Base-by-base conservation (phyloP, 37 sponge, comb jelly and placozoan genomes). In the Agelas oroides region DNA sequence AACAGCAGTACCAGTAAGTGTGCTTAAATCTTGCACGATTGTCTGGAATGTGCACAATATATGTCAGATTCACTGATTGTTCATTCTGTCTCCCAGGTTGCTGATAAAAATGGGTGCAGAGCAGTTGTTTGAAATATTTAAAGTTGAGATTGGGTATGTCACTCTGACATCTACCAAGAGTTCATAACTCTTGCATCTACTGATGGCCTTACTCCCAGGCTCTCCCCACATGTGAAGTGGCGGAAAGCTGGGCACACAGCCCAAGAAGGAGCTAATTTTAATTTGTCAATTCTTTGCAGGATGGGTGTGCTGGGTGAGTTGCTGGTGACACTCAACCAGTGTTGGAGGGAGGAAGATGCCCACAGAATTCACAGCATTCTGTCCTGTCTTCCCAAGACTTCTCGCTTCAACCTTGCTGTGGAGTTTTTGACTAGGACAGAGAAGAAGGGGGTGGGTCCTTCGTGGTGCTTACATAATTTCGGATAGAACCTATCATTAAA, bases 271-370 rank as follows among this genome's bases (percentile, higher is more conserved):
- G 58, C 18, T 56, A 56, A 19, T 56, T 18, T 18, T 56, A 15
- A 56, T 19, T 19, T 19, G 18, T 19, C 18, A 19, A n/a, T 20
- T 31, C 36, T 35, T 74, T 53, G 5, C 57, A 87, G 88, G 28
- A 88, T 88, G 80, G 80, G 80, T 23, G 36, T 87, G 28, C 77
- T 88, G 32, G 89, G 89, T 55, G 89, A 88, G 70, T 16, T 88
- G 23, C 37, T 88, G 32, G 53, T 15, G 0, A 54, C 76, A 24
- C 72, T 88, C 54, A 76, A 82, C 34, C 19, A 70, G 76, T 40
- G 70, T 25, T 84, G 37, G 24, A 11, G 14, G 15, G 73, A 54
- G 56, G 39, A 54, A 20, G 83, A 93, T 27, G 25, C 54, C 21
- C 68, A 73, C 59, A 20, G 55, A 5, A 68, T 93, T 34, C 39